Percentiles rank a stretch among this genome's conserved stretches.
These are phyloP conservation scores for Ips typographus DNA, from an alignment of 1,140 invertebrate genomes.

Conservation along the genomic window DNA sequence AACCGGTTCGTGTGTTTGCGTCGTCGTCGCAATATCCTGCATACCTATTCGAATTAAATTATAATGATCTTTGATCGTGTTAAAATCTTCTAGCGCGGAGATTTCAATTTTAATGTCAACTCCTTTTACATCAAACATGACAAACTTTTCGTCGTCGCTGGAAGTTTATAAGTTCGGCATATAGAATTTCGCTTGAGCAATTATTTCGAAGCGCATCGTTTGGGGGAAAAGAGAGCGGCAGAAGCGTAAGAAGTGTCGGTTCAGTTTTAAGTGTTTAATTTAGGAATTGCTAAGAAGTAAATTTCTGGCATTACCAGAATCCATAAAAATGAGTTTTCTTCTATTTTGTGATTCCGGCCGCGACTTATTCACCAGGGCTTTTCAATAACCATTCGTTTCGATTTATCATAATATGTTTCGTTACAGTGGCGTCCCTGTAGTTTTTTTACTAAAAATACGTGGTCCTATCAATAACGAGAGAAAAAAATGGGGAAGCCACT, in stretches of 20 bases:
- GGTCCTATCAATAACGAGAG: too few relatives aligned
- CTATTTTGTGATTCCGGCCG: constrained; percentile 43
- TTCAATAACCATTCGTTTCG: constrained; percentile 49
- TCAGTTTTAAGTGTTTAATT: too few relatives aligned
- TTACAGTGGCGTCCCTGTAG: constrained; percentile 15
- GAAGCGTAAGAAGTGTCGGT: too few relatives aligned
- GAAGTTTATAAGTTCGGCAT: constrained; percentile 51
- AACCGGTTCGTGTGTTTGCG: background rate
- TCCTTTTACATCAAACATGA: constrained; percentile 52
- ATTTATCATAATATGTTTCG: constrained; percentile 43
- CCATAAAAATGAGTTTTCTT: constrained; percentile 25
- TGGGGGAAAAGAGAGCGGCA: background rate
- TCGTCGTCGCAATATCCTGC: constrained; percentile 21
- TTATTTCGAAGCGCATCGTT: constrained; percentile 47
- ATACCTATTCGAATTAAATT: constrained; percentile 48
- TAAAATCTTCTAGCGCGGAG: constrained; percentile 48
- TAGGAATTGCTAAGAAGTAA: too few relatives aligned
- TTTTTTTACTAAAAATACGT: too few relatives aligned
- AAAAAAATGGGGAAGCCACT: background rate
- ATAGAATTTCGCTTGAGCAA: constrained; percentile 49
- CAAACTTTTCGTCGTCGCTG: constrained; percentile 44
- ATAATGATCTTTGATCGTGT: constrained; percentile 51
- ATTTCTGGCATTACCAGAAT: background rate
- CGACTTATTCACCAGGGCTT: constrained; percentile 42
- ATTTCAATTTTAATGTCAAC: constrained; percentile 53